Conservation (phyloP, 2,113 vertebrate genomes). For the Hippopotamus amphibius region DNA sequence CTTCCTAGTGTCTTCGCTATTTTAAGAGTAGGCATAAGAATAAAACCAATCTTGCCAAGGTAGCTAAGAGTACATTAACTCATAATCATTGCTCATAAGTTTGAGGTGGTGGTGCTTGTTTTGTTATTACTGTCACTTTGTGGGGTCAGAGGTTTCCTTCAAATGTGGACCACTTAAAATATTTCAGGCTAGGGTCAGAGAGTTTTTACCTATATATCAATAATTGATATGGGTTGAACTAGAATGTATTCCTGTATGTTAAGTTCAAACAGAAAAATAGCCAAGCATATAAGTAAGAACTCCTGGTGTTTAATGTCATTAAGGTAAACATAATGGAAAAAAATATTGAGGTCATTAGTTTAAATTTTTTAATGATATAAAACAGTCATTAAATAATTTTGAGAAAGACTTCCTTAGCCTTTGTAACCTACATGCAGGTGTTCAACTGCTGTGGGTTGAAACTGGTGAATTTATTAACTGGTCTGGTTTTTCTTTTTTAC, state of each 20-base stretch:
- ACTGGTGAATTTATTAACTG: background rate
- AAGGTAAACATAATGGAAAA: background rate
- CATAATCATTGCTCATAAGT: background rate
- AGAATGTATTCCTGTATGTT: background rate
- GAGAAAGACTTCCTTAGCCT: background rate
- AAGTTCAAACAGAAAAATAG: background rate
- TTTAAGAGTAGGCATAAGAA: background rate
- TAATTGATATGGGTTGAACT: background rate
- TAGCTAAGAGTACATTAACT: background rate
- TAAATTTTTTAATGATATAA: background rate
- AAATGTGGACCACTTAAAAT: background rate
- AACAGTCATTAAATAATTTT: slow-evolving; percentile 35
- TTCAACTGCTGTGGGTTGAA: background rate
- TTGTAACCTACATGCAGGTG: background rate
- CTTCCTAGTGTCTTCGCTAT: background rate
- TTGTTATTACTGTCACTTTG: background rate
- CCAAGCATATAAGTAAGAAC: background rate
- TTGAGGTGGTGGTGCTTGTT: background rate
- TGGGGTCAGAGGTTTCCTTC: background rate
- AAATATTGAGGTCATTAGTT: slow-evolving; percentile 12
- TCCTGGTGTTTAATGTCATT: background rate
- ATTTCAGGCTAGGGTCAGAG: background rate
- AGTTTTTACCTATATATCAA: background rate
- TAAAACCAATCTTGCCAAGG: background rate
- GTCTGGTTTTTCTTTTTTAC: background rate